A percentile compares a stretch with the other conserved stretches of the same genome.
Conservation (phyloP, 2,797 vertebrate genomes). For the Gastrophryne carolinensis region DNA sequence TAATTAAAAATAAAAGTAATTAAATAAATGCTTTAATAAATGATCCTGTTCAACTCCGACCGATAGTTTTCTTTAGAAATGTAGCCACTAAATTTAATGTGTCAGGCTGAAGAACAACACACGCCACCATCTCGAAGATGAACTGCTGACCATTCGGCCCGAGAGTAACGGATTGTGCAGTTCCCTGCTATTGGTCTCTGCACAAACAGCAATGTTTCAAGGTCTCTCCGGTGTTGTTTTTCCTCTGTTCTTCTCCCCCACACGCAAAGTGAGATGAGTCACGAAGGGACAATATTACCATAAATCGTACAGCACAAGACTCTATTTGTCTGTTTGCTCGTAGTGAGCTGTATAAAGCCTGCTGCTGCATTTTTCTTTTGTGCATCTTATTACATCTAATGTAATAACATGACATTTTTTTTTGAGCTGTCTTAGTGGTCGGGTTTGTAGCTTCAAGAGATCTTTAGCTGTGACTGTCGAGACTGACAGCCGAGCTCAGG, state of each 20-base stretch:
- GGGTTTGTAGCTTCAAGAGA: no score
- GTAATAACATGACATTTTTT: background rate
- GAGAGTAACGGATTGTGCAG: background rate
- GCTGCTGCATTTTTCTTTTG: background rate
- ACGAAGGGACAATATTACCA: constrained; percentile 10
- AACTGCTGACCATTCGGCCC: background rate
- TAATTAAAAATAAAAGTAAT: no score
- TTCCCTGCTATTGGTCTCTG: background rate
- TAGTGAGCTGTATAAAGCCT: constrained; percentile 4
- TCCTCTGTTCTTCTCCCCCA: background rate
- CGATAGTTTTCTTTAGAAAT: no score
- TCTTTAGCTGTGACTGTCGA: no score
- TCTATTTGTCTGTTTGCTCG: constrained; percentile 1
- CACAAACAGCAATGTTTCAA: background rate
- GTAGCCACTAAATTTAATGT: no score
- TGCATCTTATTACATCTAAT: background rate
- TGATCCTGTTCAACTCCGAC: no score
- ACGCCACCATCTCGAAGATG: background rate
- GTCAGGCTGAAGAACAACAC: background rate
- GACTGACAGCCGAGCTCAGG: no score
- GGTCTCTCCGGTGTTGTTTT: constrained; percentile 11
- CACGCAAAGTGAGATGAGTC: constrained; percentile 29
- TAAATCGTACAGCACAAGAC: constrained; percentile 15
- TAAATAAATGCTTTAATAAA: no score
- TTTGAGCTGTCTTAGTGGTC: no score